Base-by-base conservation (phyloP, 2,113 vertebrate genomes). In the Pao palembangensis region DNA sequence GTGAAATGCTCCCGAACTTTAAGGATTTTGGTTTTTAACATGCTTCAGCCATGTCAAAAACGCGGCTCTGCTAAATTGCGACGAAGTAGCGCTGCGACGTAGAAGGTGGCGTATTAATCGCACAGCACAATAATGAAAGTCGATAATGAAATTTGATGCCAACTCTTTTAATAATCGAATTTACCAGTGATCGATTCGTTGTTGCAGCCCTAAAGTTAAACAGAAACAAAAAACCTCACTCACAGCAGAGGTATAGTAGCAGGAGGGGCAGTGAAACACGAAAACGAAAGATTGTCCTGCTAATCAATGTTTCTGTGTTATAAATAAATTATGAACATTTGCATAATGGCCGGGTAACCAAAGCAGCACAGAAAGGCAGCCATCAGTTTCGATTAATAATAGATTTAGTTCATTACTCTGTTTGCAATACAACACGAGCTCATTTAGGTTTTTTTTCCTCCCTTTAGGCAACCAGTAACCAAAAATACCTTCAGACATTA, bases 401-500 rank as follows among this genome's bases (percentile, higher is more conserved):
- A 58, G 56, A 84, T 76, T 59, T 65, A 12, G 52, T 69, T 58
- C 65, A 75, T 81, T 76, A 78, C 58, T 81, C 54, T 70, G 79
- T 85, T 67, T 85, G 71, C 79, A 58, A 21, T 71, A 44, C 69
- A 69, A 75, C 56, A 51, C 65, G 64, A 54, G 58, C 61, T 63
- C 51, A 59, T 38, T 56, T 20, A 48, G 14, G 51, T 58, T 58
- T 44, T 68, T 74, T 75, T 71, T 86, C 82, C 68, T 16, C 43
- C 21, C 70, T 60, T 38, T 78, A 98, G 94, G 90, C 94, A 93
- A 80, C 95, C 95, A 55, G 93, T 95, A 85, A 95, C 94, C 75
- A 95, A 95, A 92, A 93, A 93, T 83, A 96, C 94, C 0, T 98
- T 98, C 81, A 90, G 95, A 86, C 89, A 95, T 90, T 98, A 95